Evolutionary conservation across 2,888 invertebrate genomes (phyloP).

Genomic region (Ennomos fuscantarius): DNA sequence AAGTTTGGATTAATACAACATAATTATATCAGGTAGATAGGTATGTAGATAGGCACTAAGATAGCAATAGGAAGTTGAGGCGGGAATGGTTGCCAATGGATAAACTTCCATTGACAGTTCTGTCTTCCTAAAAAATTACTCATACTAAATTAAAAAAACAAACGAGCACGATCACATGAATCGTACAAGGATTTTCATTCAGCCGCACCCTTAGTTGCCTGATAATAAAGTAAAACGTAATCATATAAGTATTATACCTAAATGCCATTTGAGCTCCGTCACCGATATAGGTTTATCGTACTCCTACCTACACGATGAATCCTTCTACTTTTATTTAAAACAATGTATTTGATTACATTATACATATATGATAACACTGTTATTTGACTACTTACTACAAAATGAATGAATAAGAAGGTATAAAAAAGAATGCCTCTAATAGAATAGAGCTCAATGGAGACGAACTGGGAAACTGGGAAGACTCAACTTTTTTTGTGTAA

Average conservation of each 20-base stretch:
- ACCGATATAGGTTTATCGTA: slow-evolving; percentile 57
- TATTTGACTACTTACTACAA: too few relatives aligned
- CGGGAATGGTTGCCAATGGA: slow-evolving; percentile 13
- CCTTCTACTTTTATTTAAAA: slow-evolving; percentile 10
- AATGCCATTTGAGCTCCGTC: slow-evolving; percentile 56
- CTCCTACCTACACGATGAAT: slow-evolving; percentile 31
- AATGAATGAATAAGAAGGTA: too few relatives aligned
- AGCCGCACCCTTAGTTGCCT: slow-evolving; percentile 52
- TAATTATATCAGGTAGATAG: too few relatives aligned
- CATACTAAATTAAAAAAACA: slow-evolving; percentile 7
- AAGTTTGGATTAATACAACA: too few relatives aligned
- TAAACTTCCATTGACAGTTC: background rate
- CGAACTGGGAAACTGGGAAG: too few relatives aligned
- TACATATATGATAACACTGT: too few relatives aligned
- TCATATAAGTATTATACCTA: slow-evolving; percentile 27
- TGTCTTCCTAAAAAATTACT: slow-evolving; percentile 3
- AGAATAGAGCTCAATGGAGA: too few relatives aligned
- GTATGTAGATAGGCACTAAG: background rate
- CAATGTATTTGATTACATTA: slow-evolving; percentile 7
- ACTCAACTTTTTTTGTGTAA: too few relatives aligned
- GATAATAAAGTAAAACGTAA: slow-evolving; percentile 50
- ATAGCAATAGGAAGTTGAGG: slow-evolving; percentile 7
- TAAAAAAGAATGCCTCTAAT: too few relatives aligned
- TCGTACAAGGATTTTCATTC: slow-evolving; percentile 25
- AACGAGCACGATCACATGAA: slow-evolving; percentile 10